phyloP scores from a whole-genome alignment of 2,888 invertebrate species.

The Himalopsyche tibetana region DNA sequence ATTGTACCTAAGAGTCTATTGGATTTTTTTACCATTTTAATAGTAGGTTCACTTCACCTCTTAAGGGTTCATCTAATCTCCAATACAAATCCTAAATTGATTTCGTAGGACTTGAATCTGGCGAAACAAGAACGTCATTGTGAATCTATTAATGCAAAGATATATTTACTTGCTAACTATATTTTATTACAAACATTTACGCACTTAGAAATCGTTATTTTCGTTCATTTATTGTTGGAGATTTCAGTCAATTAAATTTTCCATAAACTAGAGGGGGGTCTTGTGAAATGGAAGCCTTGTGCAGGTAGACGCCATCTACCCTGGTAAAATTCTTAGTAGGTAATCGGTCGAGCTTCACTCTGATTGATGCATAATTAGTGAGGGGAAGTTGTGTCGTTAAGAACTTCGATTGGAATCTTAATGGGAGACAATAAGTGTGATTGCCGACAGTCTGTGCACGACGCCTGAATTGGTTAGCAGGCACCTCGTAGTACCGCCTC shows the following conservation, averaged over 20 bases:
- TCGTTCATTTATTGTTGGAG: no score
- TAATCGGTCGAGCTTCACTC: constrained; percentile 57
- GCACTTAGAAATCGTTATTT: no score
- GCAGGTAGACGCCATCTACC: not conserved
- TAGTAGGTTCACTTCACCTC: no score
- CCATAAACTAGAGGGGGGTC: not conserved
- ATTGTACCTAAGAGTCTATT: no score
- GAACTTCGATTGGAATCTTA: constrained; percentile 64
- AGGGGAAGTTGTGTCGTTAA: constrained; percentile 59
- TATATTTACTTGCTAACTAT: no score
- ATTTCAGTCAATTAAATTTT: not conserved
- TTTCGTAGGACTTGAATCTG: no score
- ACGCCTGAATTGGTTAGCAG: constrained; percentile 49
- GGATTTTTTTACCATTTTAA: no score
- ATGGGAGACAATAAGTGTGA: constrained; percentile 62
- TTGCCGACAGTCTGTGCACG: constrained; percentile 52
- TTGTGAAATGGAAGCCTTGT: not conserved
- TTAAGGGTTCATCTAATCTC: no score
- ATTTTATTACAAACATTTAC: no score
- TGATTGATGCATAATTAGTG: constrained; percentile 65
- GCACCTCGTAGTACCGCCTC: not conserved
- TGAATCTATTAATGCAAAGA: no score
- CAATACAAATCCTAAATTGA: no score
- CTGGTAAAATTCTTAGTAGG: constrained; percentile 48
- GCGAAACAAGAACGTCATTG: no score